phyloP scores from a whole-genome alignment of 2,888 invertebrate species.

The Morpho helenor region DNA sequence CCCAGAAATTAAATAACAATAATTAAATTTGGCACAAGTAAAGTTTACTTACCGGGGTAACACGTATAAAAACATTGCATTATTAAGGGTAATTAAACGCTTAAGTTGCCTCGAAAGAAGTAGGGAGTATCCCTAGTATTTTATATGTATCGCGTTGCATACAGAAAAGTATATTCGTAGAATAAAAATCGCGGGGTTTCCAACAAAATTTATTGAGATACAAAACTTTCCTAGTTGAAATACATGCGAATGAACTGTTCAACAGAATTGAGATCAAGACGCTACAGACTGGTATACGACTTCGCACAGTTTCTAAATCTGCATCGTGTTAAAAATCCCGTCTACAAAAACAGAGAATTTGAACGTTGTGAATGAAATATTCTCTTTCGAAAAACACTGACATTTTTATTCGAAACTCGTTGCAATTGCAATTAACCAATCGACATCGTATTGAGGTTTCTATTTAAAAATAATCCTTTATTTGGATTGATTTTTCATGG shows the following conservation, averaged over 20 bases:
- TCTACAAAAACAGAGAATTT: constrained; percentile 14
- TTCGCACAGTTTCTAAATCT: constrained; percentile 14
- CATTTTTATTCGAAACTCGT: constrained; percentile 6
- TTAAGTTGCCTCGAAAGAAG: too few relatives aligned
- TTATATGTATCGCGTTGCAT: too few relatives aligned
- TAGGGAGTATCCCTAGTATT: too few relatives aligned
- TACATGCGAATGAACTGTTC: background rate
- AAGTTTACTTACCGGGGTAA: too few relatives aligned
- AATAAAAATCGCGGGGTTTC: too few relatives aligned
- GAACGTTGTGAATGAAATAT: constrained; percentile 15
- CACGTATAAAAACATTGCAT: too few relatives aligned
- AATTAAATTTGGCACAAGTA: too few relatives aligned
- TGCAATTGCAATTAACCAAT: constrained; percentile 6
- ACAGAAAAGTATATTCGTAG: too few relatives aligned
- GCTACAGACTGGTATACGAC: constrained; percentile 9
- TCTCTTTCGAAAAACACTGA: constrained; percentile 11
- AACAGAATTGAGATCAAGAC: constrained; percentile 9
- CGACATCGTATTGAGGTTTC: background rate
- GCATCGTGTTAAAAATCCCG: constrained; percentile 11
- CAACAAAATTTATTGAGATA: background rate
- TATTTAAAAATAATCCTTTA: too few relatives aligned
- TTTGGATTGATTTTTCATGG: too few relatives aligned
- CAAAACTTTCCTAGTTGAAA: background rate
- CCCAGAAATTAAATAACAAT: too few relatives aligned
- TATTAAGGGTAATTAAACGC: too few relatives aligned